Evolutionary conservation across 2,797 vertebrate species (phyloP).

Genomic region (Rhinella marina): DNA sequence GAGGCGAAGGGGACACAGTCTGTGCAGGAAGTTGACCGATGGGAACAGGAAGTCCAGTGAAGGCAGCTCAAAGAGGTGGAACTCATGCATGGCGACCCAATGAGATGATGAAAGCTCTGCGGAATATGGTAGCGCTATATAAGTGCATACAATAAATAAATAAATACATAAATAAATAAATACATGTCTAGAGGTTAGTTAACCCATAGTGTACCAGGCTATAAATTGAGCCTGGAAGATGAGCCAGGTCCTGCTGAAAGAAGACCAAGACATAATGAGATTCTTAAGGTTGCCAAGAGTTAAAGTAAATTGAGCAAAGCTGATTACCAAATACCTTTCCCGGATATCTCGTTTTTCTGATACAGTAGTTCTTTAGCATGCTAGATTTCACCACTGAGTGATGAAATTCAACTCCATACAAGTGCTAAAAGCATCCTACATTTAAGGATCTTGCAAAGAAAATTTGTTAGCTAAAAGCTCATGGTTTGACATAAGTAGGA

Average conservation of each 20-base stretch:
- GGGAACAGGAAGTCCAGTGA: no score
- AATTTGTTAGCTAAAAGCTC: slow-evolving; percentile 74
- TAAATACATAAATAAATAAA: no score
- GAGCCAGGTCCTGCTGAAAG: not conserved
- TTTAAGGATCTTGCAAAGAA: slow-evolving; percentile 67
- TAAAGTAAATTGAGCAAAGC: slow-evolving; percentile 62
- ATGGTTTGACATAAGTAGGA: slow-evolving; percentile 66
- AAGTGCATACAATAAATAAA: no score
- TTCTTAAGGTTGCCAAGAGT: slow-evolving; percentile 56
- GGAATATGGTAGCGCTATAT: no score
- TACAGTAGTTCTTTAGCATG: slow-evolving; percentile 65
- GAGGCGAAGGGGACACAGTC: no score
- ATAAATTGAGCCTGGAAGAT: not conserved
- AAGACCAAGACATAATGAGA: not conserved
- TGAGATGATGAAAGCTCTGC: no score
- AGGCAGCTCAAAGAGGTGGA: no score
- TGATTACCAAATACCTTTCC: slow-evolving; percentile 61
- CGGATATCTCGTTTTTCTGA: slow-evolving; percentile 65
- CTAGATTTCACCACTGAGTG: slow-evolving; percentile 65
- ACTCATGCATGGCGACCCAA: no score
- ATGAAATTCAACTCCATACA: slow-evolving; percentile 69
- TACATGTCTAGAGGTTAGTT: no score
- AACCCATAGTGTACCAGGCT: not conserved
- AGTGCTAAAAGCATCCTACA: slow-evolving; percentile 64
- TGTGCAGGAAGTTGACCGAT: no score